phyloP scores from a whole-genome alignment of 2,888 invertebrate species.

The Hirtodrosophila cameraria region DNA sequence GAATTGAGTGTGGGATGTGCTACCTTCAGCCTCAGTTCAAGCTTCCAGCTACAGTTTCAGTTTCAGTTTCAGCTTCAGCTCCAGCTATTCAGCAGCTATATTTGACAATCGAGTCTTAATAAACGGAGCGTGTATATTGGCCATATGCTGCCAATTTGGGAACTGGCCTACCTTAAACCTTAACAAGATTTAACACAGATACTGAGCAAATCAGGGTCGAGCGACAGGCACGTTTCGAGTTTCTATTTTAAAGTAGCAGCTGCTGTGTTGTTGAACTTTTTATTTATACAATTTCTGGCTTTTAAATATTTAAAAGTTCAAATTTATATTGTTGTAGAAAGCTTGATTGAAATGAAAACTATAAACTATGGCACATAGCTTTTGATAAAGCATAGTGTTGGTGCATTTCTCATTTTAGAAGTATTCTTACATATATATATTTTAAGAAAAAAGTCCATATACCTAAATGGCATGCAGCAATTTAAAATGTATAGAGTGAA shows the following conservation, averaged over 20 bases:
- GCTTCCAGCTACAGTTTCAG: not conserved
- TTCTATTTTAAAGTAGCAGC: constrained; percentile 22
- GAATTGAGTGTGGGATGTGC: constrained; percentile 55
- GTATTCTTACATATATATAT: too few relatives aligned
- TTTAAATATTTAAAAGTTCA: constrained; percentile 13
- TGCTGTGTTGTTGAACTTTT: constrained; percentile 11
- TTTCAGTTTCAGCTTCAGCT: not conserved
- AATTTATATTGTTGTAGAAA: too few relatives aligned
- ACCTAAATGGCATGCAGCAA: too few relatives aligned
- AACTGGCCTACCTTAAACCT: constrained; percentile 13
- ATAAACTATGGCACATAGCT: too few relatives aligned
- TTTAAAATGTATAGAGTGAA: too few relatives aligned
- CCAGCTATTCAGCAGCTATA: too few relatives aligned
- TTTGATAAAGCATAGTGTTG: too few relatives aligned
- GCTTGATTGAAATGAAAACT: too few relatives aligned
- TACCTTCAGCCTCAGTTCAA: not conserved
- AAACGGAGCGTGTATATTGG: constrained; percentile 37
- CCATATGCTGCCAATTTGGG: constrained; percentile 69
- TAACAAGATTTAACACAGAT: constrained; percentile 4
- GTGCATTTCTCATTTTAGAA: too few relatives aligned
- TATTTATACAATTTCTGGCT: not conserved
- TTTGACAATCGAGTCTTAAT: constrained; percentile 60
- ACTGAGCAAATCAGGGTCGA: constrained; percentile 24
- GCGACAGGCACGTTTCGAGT: constrained; percentile 14
- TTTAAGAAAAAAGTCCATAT: too few relatives aligned